Evolutionary conservation across 2,888 invertebrate genomes (phyloP).

Genomic region (Platypus cylindrus): DNA sequence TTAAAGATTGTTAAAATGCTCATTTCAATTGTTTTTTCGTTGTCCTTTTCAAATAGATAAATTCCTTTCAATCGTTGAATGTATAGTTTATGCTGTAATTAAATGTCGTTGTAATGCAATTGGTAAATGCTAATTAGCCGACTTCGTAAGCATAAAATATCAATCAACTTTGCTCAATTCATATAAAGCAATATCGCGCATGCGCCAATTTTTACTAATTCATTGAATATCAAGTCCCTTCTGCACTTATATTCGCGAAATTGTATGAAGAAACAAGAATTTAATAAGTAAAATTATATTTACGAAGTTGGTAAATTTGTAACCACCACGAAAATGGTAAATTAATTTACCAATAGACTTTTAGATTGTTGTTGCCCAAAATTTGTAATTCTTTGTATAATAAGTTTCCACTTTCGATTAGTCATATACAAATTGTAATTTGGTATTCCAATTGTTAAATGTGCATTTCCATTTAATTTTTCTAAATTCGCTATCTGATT

Average conservation of each 20-base stretch:
- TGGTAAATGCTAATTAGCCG: too few species aligned
- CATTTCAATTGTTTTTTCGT: slow-evolving; percentile 22
- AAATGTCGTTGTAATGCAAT: too few species aligned
- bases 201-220: too few species aligned
- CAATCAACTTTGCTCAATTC: too few species aligned
- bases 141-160: too few species aligned
- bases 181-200: too few species aligned
- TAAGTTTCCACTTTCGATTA: slow-evolving; percentile 30
- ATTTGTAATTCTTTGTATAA: slow-evolving; percentile 32
- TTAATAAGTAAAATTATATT: too few species aligned
- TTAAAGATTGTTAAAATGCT: slow-evolving; percentile 22
- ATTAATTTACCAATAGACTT: slow-evolving; percentile 20
- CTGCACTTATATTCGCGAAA: too few species aligned
- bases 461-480: slow-evolving; percentile 21
- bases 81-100: slow-evolving; percentile 30
- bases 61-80: slow-evolving; percentile 29
- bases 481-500: slow-evolving; percentile 20
- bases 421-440: slow-evolving; percentile 31
- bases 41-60: slow-evolving; percentile 25
- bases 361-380: slow-evolving; percentile 32
- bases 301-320: too few species aligned
- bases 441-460: slow-evolving; percentile 26
- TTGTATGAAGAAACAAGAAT: too few species aligned
- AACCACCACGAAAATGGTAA: slow-evolving; percentile 2
- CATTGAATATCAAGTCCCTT: too few species aligned